Evolutionary conservation across 2,113 vertebrate genomes (phyloP).

Genomic region (Chaetodon trifascialis): DNA sequence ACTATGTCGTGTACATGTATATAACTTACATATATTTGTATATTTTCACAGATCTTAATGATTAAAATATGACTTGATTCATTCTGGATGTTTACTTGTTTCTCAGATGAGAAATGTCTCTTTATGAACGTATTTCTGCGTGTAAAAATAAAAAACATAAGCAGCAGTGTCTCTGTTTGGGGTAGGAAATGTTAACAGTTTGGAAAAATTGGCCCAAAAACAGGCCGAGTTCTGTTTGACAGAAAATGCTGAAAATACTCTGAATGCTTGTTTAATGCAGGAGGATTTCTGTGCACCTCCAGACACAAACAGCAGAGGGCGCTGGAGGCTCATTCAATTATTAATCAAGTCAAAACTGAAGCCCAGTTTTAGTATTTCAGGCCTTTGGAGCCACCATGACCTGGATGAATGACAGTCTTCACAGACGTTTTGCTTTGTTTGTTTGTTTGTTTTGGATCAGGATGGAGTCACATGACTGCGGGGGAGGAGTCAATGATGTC

Average conservation of each 20-base stretch:
- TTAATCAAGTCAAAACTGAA: no score
- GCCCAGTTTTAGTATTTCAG: no score
- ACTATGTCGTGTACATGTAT: neutral
- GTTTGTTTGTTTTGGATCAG: constrained; percentile 23
- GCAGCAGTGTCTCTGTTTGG: no score
- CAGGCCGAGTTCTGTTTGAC: no score
- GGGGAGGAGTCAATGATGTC: neutral
- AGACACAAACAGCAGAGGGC: neutral
- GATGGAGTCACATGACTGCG: constrained; percentile 1
- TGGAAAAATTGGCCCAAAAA: no score
- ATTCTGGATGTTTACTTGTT: neutral
- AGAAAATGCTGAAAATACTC: neutral
- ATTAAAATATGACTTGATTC: neutral
- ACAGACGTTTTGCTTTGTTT: no score
- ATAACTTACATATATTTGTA: neutral
- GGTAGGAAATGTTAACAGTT: neutral
- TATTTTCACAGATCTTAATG: neutral
- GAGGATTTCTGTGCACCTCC: neutral
- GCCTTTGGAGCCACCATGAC: no score
- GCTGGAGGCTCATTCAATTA: neutral
- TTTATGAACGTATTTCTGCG: no score
- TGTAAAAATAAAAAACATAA: no score
- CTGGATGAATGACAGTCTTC: no score
- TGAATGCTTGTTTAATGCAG: neutral
- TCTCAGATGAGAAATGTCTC: no score